Base-by-base conservation (phyloP, 2,888 invertebrate species). In the Mesochorus sp. region DNA sequence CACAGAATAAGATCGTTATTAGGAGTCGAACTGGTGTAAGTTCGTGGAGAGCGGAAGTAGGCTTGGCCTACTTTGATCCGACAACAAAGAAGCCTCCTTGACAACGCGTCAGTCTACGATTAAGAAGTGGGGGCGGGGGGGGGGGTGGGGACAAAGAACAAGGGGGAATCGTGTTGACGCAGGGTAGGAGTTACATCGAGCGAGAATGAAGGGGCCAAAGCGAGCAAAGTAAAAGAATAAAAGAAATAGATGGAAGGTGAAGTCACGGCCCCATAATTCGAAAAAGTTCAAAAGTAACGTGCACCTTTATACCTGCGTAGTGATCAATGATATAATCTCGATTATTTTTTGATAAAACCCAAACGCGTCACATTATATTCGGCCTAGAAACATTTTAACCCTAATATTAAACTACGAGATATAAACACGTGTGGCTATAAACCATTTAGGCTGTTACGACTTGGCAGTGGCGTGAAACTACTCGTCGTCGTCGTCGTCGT, bases 31-130 rank as follows among this genome's bases (percentile, higher is more conserved):
- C 28, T 31, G 47, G n/a, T 2, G 61, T 14, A 61, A 42, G 51
- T 51, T 42, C 42, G 42, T 42, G 61, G 53, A 31, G 21, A 72
- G 55, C 76, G 72, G 76, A 76, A 72, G 71, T 72, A 61, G 72
- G 76, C 61, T 76, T 72, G 76, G 72, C 76, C 76, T 76, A 72
- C 72, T 76, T 72, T 44, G 67, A 53, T 84, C 81, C 78, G 55
- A 75, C 81, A 83, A 87, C 84, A 84, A 86, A 85, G 81, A 81
- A 80, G 67, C 53, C 66, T 73, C 51, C 64, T 66, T 55, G 68
- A 39, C 61, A 71, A 72, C 75, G 55, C 67, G 67, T 59, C 39
- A 61, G 59, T 55, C 68, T 66, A 53, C 24, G 37, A 55, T 47
- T 49, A 62, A 28, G 47, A 44, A 21, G 12, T 28, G 51, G 51